Evolutionary conservation across 2,888 invertebrate species (phyloP).

Genomic region (Aromia moschata): DNA sequence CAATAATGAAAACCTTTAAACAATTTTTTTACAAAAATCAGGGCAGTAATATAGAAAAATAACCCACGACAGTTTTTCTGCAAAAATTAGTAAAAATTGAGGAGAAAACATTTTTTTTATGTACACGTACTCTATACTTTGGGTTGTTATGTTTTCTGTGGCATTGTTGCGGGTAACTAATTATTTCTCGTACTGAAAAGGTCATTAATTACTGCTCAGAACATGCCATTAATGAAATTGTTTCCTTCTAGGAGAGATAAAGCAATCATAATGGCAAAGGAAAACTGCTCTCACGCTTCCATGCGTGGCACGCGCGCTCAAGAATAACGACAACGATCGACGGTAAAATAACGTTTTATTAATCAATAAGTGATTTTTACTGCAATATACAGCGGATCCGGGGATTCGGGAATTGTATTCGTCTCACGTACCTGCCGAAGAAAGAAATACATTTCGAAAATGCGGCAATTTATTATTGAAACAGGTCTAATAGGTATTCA

Average conservation of each 20-base stretch:
- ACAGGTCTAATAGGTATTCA: constrained; percentile 45
- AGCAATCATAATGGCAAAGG: not conserved
- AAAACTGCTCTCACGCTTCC: not conserved
- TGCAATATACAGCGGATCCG: constrained; percentile 30
- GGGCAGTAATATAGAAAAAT: too few relatives aligned
- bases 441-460: constrained; percentile 47
- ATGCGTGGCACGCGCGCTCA: constrained; percentile 6
- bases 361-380: constrained; percentile 40
- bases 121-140: too few relatives aligned
- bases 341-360: constrained; percentile 22
- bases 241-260: constrained; percentile 1
- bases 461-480: constrained; percentile 48
- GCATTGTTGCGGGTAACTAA: too few relatives aligned
- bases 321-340: constrained; percentile 7
- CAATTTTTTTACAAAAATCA: too few relatives aligned
- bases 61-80: too few relatives aligned
- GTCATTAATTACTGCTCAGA: not conserved
- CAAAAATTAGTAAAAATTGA: too few relatives aligned
- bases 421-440: constrained; percentile 42
- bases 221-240: constrained; percentile 4
- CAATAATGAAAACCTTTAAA: too few relatives aligned
- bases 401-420: constrained; percentile 39
- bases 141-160: too few relatives aligned
- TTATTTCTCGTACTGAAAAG: not conserved
- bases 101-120: too few relatives aligned